Base-by-base conservation (phyloP, 2,797 vertebrate genomes). In the Clarias fuscus region DNA sequence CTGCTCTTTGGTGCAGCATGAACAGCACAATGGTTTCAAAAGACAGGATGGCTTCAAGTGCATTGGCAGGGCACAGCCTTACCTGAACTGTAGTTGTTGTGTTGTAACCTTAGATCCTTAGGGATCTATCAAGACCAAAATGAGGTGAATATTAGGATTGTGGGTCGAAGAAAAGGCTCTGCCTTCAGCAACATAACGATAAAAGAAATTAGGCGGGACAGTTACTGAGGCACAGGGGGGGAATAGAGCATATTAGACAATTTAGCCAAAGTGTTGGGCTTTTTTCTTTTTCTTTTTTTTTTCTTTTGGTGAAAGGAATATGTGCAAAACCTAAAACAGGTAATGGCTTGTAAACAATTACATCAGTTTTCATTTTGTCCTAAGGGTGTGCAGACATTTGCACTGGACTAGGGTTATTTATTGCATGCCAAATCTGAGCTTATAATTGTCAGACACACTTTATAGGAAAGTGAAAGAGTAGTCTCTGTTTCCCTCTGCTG, bases 401-500 rank as follows among this genome's bases (percentile, higher is more conserved):
- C 22, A 53, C 24, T 75, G 43, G 40, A 37, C 0, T 15, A 27
- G 43, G 48, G 30, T 76, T 43, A 48, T 7, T 30, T 76, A 30
- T 27, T 76, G 48, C n/a, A 18, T 30, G n/a, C 37, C 37, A 37
- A 37, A 37, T 37, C 14, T 76, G 33, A 33, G 33, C 33, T 33
- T 76, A 22, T 22, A 61, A 33, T 61, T 61, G 37, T 65, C 22
- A 81, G 24, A 27, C 4, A 4, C 15, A 6, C 24, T 11, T 48
- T 27, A 20, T 17, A 30, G 22, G 77, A 24, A 65, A 3, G 7
- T 20, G 17, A 77, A 72, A 71, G n/a, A 22, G 24, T n/a, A 61
- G 82, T 27, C 56, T 91, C 56, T 92, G 77, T 82, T 88, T 80
- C 94, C 94, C 91, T 88, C 94, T 93, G 89, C 89, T 91, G 94